phyloP scores from a whole-genome alignment of 2,888 invertebrate genomes.

The Eudemis profundana region DNA sequence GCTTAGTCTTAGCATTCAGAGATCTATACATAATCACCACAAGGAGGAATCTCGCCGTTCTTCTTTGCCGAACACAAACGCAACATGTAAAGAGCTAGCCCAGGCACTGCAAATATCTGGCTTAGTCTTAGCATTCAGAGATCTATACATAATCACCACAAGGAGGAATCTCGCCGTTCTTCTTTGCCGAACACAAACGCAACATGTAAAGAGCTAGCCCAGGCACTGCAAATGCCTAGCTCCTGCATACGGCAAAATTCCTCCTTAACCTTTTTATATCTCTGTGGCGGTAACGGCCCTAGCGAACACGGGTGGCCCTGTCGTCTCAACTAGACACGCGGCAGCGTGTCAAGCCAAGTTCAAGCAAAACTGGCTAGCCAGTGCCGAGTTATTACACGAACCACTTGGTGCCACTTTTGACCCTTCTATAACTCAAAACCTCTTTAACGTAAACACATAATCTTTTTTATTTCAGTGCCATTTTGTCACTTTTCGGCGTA shows the following conservation, averaged over 20 bases:
- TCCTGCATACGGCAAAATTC: slow-evolving; percentile 1
- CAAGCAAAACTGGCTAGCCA: too few relatives aligned
- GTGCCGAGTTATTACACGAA: too few relatives aligned
- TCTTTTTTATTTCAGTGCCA: too few relatives aligned
- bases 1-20: slow-evolving; percentile 55
- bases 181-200: too few relatives aligned
- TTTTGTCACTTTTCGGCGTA: too few relatives aligned
- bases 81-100: slow-evolving; percentile 42
- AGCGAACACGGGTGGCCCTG: not conserved
- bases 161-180: slow-evolving; percentile 26
- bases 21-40: slow-evolving; percentile 46
- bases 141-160: slow-evolving; percentile 46
- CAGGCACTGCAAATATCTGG: slow-evolving; percentile 50
- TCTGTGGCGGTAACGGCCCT: slow-evolving; percentile 4
- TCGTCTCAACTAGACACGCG: too few relatives aligned
- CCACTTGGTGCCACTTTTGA: too few relatives aligned
- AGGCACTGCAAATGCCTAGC: slow-evolving; percentile 15
- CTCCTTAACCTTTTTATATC: slow-evolving; percentile 1
- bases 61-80: too few relatives aligned
- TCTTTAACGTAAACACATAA: too few relatives aligned
- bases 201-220: slow-evolving; percentile 43
- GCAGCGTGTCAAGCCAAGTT: too few relatives aligned
- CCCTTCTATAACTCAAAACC: too few relatives aligned
- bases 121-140: slow-evolving; percentile 54
- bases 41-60: slow-evolving; percentile 27